A percentile compares a stretch with the other conserved stretches of the same genome.
Evolutionary conservation across 2,888 invertebrate species (phyloP).

Genomic region (Drosophila paucipuncta): DNA sequence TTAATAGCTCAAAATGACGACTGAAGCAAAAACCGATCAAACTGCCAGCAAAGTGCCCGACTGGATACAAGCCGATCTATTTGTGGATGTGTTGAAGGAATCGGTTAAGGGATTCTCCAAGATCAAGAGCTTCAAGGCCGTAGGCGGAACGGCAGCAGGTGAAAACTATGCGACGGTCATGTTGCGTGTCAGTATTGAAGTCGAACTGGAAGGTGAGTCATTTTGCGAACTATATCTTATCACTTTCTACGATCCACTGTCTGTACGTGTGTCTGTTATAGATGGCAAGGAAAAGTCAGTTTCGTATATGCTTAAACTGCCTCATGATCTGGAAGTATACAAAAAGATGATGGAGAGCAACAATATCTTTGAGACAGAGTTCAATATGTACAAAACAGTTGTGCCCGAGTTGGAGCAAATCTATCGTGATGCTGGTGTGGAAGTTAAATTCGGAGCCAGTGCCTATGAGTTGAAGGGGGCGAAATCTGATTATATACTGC

Average conservation of each 20-base stretch:
- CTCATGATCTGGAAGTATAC: constrained; percentile 49
- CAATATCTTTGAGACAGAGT: constrained; percentile 73
- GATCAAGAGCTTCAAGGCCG: constrained; percentile 44
- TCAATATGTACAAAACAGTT: constrained; percentile 67
- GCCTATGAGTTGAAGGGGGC: constrained; percentile 65
- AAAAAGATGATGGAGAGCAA: constrained; percentile 45
- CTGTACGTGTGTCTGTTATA: neutral
- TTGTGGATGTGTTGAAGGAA: constrained; percentile 45
- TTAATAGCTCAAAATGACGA: constrained; percentile 26
- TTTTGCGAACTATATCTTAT: no score
- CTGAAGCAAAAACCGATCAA: constrained; percentile 3
- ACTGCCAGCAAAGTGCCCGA: constrained; percentile 34
- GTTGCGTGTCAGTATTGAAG: constrained; percentile 67
- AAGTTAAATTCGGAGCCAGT: constrained; percentile 71
- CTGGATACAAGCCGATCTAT: constrained; percentile 56
- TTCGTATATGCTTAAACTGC: constrained; percentile 69
- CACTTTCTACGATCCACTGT: rapidly evolving
- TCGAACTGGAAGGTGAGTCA: constrained; percentile 67
- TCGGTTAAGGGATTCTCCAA: constrained; percentile 42
- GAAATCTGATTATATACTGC: constrained; percentile 54
- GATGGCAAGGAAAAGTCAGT: constrained; percentile 48
- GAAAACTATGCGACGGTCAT: constrained; percentile 82
- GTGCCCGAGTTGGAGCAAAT: constrained; percentile 79
- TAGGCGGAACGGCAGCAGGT: constrained; percentile 65
- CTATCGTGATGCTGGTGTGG: constrained; percentile 65